phyloP scores from a whole-genome alignment of 2,888 invertebrate species.

The Scelioninae gen. 2 region DNA sequence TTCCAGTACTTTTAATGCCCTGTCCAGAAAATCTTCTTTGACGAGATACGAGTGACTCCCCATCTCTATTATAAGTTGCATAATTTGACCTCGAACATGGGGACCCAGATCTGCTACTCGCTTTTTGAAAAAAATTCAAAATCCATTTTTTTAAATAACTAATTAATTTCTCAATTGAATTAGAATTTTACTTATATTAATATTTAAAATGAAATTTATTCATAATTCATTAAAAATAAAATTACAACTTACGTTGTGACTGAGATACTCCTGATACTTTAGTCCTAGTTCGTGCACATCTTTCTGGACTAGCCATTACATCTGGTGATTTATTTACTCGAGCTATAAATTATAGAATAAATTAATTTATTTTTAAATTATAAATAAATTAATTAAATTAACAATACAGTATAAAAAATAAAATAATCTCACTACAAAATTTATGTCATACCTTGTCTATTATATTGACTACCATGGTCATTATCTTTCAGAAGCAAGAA shows the following conservation, averaged over 20 bases:
- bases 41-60: conserved; percentile 76
- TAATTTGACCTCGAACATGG: conserved; percentile 91
- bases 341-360: conserved; percentile 75
- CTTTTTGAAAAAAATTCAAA: conserved; percentile 76
- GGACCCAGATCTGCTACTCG: conserved; percentile 94
- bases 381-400: neutral
- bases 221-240: too few species aligned
- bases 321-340: conserved; percentile 81
- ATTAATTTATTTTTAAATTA: neutral
- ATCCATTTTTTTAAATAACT: neutral
- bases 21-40: conserved; percentile 82
- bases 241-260: conserved; percentile 89
- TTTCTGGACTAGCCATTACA: conserved; percentile 80
- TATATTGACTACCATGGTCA: conserved; percentile 64
- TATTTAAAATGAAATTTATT: neutral
- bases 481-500: conserved; percentile 65
- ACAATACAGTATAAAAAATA: neutral
- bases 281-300: conserved; percentile 78
- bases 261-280: conserved; percentile 88
- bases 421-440: neutral
- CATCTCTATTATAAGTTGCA: conserved; percentile 79
- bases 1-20: conserved; percentile 72
- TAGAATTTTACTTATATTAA: neutral
- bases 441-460: conserved; percentile 64
- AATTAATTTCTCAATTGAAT: neutral